A percentile compares a stretch with the other conserved stretches of the same genome.
Conservation (phyloP, 2,797 vertebrate genomes). For the Knipowitschia caucasica region DNA sequence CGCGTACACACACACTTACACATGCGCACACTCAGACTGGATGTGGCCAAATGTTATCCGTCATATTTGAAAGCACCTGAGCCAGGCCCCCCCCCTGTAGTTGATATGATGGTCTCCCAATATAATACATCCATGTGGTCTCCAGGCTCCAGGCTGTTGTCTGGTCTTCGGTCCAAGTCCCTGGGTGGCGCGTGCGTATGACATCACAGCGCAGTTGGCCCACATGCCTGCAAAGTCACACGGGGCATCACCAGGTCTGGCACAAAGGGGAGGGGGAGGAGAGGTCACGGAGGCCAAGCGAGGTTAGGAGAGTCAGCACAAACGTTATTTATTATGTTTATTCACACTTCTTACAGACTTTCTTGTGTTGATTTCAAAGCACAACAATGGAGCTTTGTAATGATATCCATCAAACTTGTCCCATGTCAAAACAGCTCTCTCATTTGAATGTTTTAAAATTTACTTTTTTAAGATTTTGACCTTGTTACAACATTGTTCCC, state of each 20-base stretch:
- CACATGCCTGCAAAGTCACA: slow-evolving; percentile 66
- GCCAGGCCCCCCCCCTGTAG: slow-evolving; percentile 56
- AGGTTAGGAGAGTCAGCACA: slow-evolving; percentile 34
- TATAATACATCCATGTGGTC: slow-evolving; percentile 46
- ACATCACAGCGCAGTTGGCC: slow-evolving; percentile 62
- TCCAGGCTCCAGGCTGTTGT: slow-evolving; percentile 41
- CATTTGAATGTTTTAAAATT: no score
- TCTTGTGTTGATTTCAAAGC: no score
- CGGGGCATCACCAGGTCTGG: slow-evolving; percentile 64
- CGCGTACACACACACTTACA: no score
- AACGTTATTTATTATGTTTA: no score
- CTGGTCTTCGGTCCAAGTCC: slow-evolving; percentile 36
- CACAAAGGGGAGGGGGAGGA: slow-evolving; percentile 24
- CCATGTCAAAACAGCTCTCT: no score
- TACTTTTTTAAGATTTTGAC: no score
- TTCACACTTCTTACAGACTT: no score
- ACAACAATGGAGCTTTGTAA: no score
- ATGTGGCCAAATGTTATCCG: slow-evolving; percentile 53
- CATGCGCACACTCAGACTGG: slow-evolving; percentile 41
- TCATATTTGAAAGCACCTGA: slow-evolving; percentile 80
- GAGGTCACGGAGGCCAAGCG: slow-evolving; percentile 7
- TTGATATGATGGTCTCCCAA: no score
- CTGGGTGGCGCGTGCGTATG: slow-evolving; percentile 46
- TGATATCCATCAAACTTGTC: no score
- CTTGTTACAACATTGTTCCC: no score